Evolutionary conservation across 2,797 vertebrate genomes (phyloP).

Genomic region (Setipinna tenuifilis): DNA sequence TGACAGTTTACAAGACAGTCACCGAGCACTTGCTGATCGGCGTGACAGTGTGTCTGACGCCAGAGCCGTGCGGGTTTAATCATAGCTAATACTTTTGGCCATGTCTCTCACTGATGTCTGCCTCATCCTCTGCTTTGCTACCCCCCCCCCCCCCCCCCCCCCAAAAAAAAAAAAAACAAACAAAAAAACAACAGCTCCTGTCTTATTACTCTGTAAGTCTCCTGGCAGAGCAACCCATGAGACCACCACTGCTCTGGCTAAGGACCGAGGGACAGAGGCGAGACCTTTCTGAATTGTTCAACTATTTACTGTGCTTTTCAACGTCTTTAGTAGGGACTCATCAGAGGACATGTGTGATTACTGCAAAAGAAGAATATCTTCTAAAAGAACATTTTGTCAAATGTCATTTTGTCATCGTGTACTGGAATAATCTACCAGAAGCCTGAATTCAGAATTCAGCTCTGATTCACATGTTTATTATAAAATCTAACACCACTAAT

Average conservation of each 20-base stretch:
- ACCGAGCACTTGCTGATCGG: neutral
- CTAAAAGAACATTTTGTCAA: no score
- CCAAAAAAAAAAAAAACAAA: neutral
- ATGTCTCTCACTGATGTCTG: neutral
- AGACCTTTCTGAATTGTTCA: neutral
- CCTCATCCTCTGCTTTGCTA: neutral
- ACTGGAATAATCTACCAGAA: no score
- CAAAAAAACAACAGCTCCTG: no score
- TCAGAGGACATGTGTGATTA: neutral
- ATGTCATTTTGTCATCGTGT: no score
- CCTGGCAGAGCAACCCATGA: slow-evolving; percentile 1
- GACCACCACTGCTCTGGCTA: slow-evolving; percentile 2
- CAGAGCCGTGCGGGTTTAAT: neutral
- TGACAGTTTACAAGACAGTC: slow-evolving; percentile 7
- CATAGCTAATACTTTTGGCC: neutral
- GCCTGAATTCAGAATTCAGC: no score
- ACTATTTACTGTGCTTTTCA: neutral
- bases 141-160: neutral
- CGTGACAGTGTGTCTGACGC: neutral
- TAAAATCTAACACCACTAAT: neutral
- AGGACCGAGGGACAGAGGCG: neutral
- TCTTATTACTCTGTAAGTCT: neutral
- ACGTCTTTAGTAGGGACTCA: neutral
- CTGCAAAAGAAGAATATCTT: no score
- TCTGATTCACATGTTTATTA: neutral